Conservation (phyloP, 2,797 vertebrate species). For the Otolemur crassicaudatus region DNA sequence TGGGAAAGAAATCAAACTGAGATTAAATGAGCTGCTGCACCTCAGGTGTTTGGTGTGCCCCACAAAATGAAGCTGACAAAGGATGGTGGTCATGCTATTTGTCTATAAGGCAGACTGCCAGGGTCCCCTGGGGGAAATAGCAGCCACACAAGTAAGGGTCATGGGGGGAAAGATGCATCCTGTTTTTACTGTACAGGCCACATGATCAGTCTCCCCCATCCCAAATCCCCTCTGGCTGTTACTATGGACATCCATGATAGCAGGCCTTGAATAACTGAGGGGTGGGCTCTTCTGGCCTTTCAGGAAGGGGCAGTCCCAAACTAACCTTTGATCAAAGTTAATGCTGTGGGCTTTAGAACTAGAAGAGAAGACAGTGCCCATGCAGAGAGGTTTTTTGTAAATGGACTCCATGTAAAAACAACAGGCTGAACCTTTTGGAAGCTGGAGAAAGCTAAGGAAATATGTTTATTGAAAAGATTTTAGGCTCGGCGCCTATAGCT, state of each 20-base stretch:
- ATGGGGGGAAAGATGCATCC: not conserved
- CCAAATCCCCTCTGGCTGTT: not conserved
- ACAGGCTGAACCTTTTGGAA: not conserved
- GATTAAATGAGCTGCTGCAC: not conserved
- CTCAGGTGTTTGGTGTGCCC: not conserved
- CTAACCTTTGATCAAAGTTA: not conserved
- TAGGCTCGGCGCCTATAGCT: too few species aligned
- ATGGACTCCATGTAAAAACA: not conserved
- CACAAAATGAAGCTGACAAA: not conserved
- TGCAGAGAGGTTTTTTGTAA: not conserved
- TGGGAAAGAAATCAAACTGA: not conserved
- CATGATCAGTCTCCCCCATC: not conserved
- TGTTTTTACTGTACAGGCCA: not conserved
- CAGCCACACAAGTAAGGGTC: not conserved
- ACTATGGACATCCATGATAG: not conserved
- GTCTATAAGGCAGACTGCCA: not conserved
- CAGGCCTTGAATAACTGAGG: not conserved
- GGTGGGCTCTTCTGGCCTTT: not conserved
- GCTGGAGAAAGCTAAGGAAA: not conserved
- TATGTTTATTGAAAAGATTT: not conserved
- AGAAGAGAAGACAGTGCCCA: not conserved
- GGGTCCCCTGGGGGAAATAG: not conserved
- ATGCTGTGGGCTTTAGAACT: not conserved
- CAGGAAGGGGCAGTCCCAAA: not conserved
- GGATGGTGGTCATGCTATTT: not conserved